Conservation (phyloP, 2,113 vertebrate species). For the Pleuronectes platessa region DNA sequence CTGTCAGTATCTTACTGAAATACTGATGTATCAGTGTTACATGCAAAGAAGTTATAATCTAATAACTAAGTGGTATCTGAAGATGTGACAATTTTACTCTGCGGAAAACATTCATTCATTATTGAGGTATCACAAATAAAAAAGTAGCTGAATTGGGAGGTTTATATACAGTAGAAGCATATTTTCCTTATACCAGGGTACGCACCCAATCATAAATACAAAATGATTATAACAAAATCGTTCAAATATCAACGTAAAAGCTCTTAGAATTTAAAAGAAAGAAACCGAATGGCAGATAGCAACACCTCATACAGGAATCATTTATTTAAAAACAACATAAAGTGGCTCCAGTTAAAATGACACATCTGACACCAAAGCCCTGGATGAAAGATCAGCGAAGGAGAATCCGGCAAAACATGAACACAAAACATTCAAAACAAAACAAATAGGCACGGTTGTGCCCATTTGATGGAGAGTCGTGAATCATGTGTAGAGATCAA, state of each 20-base stretch:
- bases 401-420: neutral
- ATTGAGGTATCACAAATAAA: too few relatives aligned
- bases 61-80: too few relatives aligned
- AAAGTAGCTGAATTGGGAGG: too few relatives aligned
- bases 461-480: neutral
- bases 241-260: neutral
- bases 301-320: conserved; percentile 22
- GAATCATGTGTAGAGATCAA: conserved; percentile 88
- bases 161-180: too few relatives aligned
- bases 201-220: too few relatives aligned
- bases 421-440: neutral
- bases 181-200: too few relatives aligned
- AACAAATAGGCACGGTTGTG: neutral
- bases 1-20: too few relatives aligned
- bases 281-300: neutral
- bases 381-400: neutral
- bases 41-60: too few relatives aligned
- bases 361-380: conserved; percentile 17
- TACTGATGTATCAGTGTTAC: too few relatives aligned
- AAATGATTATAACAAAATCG: too few relatives aligned
- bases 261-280: neutral
- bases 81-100: too few relatives aligned
- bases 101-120: too few relatives aligned
- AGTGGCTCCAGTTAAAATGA: conserved; percentile 39
- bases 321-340: conserved; percentile 74